A percentile compares a stretch with the other conserved stretches of the same genome.
Evolutionary conservation across 30 jellyfish, hydroid and myxozoan genomes (phyloP).

Genomic region (Hydractinia echinata): DNA sequence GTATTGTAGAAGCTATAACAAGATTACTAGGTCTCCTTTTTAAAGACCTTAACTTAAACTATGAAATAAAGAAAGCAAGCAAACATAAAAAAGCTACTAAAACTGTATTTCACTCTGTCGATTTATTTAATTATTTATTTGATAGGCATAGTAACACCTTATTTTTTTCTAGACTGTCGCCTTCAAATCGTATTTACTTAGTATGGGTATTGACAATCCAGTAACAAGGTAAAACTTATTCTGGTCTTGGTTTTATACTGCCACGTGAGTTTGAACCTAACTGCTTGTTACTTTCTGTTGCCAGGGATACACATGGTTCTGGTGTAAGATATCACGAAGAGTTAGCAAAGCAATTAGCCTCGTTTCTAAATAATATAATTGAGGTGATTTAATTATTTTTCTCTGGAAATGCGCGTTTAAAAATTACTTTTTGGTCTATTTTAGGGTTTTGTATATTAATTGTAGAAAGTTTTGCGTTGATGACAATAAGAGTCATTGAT

Average conservation of each 20-base stretch:
- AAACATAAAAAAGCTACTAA: too few species aligned
- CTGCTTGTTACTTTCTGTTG: background rate
- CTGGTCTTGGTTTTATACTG: background rate
- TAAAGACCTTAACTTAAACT: too few species aligned
- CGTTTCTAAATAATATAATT: conserved; percentile 53
- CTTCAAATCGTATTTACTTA: conserved; percentile 73
- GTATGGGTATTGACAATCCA: conserved; percentile 95
- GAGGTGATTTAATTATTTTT: conserved; percentile 42
- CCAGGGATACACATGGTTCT: conserved; percentile 83
- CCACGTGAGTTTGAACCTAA: background rate
- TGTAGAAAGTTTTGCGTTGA: background rate
- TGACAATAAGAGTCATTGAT: too few species aligned
- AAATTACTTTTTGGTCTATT: background rate
- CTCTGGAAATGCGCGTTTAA: background rate
- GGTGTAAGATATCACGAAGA: conserved; percentile 84
- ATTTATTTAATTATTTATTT: too few species aligned
- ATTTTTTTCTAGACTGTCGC: conserved; percentile 62
- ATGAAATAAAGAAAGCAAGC: too few species aligned
- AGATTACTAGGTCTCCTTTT: too few species aligned
- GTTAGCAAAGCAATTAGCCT: conserved; percentile 75
- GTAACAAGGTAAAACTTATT: conserved; percentile 64
- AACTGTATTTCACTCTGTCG: too few species aligned
- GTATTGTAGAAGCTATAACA: too few species aligned
- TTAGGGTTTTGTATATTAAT: background rate
- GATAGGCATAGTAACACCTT: background rate